Conservation (phyloP, 2,888 invertebrate species). For the Acronicta alni region DNA sequence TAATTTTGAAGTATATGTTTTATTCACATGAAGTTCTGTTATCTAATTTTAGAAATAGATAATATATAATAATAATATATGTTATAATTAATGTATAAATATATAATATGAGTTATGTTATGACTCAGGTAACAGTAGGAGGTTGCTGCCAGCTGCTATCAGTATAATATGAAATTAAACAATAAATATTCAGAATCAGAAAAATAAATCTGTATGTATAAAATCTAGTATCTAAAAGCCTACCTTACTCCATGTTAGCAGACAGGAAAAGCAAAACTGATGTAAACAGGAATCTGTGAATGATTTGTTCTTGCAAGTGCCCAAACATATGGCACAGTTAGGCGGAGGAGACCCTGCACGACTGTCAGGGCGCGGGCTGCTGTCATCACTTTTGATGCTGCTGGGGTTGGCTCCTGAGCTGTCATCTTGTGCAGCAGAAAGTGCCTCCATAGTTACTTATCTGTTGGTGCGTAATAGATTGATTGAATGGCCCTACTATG, state of each 20-base stretch:
- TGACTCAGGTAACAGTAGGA: neutral
- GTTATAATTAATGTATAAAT: too few species aligned
- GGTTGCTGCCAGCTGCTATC: too few species aligned
- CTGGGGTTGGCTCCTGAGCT: conserved; percentile 80
- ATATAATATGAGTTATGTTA: too few species aligned
- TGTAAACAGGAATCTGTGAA: conserved; percentile 98
- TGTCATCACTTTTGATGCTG: conserved; percentile 84
- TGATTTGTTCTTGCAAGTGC: conserved; percentile 95
- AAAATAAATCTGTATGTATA: too few species aligned
- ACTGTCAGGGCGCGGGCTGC: conserved; percentile 78
- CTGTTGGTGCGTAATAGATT: conserved; percentile 29
- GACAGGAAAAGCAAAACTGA: conserved; percentile 97
- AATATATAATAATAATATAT: too few species aligned
- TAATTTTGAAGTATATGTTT: too few species aligned
- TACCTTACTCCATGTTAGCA: conserved; percentile 97
- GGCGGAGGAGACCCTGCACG: conserved; percentile 92
- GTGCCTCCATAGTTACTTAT: conserved; percentile 71
- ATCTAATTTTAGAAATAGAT: conserved; percentile 6
- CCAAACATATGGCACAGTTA: conserved; percentile 97
- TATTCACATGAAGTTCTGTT: neutral
- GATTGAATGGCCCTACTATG: too few species aligned
- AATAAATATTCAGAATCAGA: neutral
- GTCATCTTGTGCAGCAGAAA: conserved; percentile 73
- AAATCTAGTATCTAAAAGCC: conserved; percentile 37
- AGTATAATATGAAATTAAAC: neutral